Evolutionary conservation across 2,113 vertebrate genomes (phyloP).

Genomic region (Crocuta crocuta): DNA sequence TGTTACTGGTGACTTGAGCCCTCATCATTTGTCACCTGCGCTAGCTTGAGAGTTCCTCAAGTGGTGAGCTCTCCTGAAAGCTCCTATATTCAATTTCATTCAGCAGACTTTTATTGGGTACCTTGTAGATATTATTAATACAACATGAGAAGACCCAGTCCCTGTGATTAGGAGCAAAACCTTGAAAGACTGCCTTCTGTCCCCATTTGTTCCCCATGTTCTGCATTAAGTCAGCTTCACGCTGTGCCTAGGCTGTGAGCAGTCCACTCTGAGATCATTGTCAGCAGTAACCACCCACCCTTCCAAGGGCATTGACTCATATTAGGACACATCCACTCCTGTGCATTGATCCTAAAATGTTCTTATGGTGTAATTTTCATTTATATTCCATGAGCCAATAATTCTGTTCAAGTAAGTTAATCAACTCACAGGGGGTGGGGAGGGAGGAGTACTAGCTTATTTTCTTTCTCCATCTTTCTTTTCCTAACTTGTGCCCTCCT

Average conservation of each 20-base stretch:
- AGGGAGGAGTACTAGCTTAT: background rate
- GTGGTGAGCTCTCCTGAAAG: background rate
- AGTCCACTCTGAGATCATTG: background rate
- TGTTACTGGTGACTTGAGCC: background rate
- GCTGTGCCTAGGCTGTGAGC: rapidly evolving
- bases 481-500: background rate
- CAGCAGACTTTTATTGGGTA: background rate
- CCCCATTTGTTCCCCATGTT: background rate
- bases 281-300: background rate
- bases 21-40: background rate
- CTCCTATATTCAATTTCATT: background rate
- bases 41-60: background rate
- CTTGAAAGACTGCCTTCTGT: background rate
- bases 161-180: background rate
- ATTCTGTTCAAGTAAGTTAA: background rate
- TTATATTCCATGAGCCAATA: background rate
- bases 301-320: too few species aligned
- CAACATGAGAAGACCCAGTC: background rate
- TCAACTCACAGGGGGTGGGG: background rate
- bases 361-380: background rate
- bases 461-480: background rate
- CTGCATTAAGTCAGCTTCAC: background rate
- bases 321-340: too few species aligned
- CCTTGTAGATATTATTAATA: background rate
- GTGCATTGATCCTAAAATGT: background rate